phyloP scores from a whole-genome alignment of 1,140 invertebrate genomes.

The Leptinotarsa texana region DNA sequence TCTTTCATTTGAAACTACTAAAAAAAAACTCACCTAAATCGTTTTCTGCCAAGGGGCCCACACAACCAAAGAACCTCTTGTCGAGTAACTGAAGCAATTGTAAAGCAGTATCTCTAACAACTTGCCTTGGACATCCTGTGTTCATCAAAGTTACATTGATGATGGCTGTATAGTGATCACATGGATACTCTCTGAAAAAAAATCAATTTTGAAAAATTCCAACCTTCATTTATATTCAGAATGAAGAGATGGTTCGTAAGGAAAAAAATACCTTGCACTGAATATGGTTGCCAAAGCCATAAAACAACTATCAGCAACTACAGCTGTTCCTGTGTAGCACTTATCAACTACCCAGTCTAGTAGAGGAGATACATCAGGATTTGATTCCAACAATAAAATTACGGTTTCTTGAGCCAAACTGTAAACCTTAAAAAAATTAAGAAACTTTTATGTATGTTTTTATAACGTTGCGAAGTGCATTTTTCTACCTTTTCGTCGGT shows the following conservation, averaged over 20 bases:
- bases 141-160: conserved; percentile 97
- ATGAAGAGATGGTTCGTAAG: not conserved
- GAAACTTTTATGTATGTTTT: no score
- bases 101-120: conserved; percentile 89
- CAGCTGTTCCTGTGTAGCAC: conserved; percentile 89
- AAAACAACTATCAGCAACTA: conserved; percentile 95
- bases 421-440: conserved; percentile 70
- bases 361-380: conserved; percentile 89
- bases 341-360: conserved; percentile 97
- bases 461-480: not conserved
- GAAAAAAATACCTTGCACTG: conserved; percentile 77
- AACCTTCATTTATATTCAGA: not conserved
- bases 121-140: conserved; percentile 89
- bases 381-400: conserved; percentile 91
- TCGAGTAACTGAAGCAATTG: conserved; percentile 93
- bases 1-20: not conserved
- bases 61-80: conserved; percentile 90
- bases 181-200: conserved; percentile 89
- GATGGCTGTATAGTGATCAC: conserved; percentile 96
- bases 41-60: conserved; percentile 70
- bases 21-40: conserved; percentile 62
- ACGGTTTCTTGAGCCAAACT: conserved; percentile 90
- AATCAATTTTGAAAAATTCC: not conserved
- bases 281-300: conserved; percentile 94
- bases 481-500: conserved; percentile 80